Percentiles rank a stretch among this genome's conserved stretches.
These are phyloP conservation scores for Hirundichthys speculiger DNA, from an alignment of 2,113 vertebrate species.

Conservation along the genomic window DNA sequence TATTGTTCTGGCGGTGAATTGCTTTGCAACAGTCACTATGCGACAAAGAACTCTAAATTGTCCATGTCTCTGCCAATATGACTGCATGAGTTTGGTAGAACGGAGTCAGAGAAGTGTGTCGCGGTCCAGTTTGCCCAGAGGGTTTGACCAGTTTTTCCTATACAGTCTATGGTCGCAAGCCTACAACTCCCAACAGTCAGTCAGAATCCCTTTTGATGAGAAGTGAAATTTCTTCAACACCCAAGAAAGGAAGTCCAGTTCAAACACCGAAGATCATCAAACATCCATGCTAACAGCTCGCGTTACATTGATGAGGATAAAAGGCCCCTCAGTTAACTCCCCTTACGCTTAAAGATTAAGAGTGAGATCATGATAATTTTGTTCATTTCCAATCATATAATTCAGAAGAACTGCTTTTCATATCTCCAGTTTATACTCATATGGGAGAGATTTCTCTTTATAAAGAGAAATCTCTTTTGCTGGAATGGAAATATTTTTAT, in stretches of 20 bases:
- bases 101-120: too few species aligned
- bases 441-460: neutral
- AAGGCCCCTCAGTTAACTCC: neutral
- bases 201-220: too few species aligned
- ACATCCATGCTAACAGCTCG: neutral
- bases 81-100: too few species aligned
- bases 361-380: neutral
- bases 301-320: neutral
- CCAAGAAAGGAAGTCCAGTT: neutral
- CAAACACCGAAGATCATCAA: neutral
- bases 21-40: too few species aligned
- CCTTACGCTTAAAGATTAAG: neutral
- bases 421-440: neutral
- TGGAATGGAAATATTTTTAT: slow-evolving; percentile 1
- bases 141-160: too few species aligned
- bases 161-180: too few species aligned
- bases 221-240: neutral
- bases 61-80: too few species aligned
- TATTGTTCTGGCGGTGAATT: too few species aligned
- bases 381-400: neutral
- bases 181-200: too few species aligned
- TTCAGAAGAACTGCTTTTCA: neutral
- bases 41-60: too few species aligned
- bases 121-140: too few species aligned
- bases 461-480: neutral